Percentiles rank a stretch among this genome's conserved stretches.
Evolutionary conservation across 2,888 invertebrate species (phyloP).

Genomic region (Heliconius cydno): DNA sequence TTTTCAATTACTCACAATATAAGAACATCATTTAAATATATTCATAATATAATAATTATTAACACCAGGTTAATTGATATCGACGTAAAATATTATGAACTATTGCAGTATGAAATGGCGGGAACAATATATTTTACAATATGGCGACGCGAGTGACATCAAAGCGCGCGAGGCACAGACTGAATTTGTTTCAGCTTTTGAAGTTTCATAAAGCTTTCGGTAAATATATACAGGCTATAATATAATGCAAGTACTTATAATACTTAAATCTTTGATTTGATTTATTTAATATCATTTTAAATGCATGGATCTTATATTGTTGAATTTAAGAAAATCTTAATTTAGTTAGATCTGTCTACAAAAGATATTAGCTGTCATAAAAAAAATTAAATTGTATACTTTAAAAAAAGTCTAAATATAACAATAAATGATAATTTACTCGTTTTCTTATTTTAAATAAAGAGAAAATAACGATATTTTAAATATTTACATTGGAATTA

Average conservation of each 20-base stretch:
- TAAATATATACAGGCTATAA: neutral
- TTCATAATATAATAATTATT: neutral
- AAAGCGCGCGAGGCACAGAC: constrained; percentile 65
- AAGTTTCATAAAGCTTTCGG: constrained; percentile 22
- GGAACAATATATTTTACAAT: constrained; percentile 57
- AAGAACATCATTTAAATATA: neutral
- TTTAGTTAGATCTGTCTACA: neutral
- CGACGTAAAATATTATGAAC: neutral
- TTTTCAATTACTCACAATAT: neutral
- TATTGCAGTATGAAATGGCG: constrained; percentile 54
- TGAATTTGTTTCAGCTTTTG: constrained; percentile 58
- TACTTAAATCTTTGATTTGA: neutral
- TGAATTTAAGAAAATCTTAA: neutral
- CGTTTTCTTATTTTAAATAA: too few relatives aligned
- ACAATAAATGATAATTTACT: neutral
- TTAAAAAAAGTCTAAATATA: neutral
- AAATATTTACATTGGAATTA: too few relatives aligned
- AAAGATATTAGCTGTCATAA: neutral
- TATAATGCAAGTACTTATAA: neutral
- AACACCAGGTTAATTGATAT: neutral
- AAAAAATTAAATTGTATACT: too few relatives aligned
- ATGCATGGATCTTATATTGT: neutral
- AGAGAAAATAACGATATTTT: too few relatives aligned
- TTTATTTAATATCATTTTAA: neutral
- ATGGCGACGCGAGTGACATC: constrained; percentile 62